Evolutionary conservation across 2,888 invertebrate genomes (phyloP), one percentile per base, ranked within the genome.

Genomic region (Luperina testacea): DNA sequence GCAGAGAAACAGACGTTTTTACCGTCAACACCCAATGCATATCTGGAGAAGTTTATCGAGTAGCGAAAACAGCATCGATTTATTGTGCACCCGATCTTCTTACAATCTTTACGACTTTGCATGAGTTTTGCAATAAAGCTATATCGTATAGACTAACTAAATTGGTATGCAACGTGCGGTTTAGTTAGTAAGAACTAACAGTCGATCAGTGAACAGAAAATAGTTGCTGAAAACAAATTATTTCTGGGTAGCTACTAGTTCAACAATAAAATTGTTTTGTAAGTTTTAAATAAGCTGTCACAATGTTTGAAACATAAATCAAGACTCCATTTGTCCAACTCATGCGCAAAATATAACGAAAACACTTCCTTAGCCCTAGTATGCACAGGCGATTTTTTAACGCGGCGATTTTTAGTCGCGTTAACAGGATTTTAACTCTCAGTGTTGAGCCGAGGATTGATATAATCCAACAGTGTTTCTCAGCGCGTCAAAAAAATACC

Each of bases 71-170:
- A 69, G 78, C 74, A 85, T 84, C 78, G 82, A 90, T 89, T 89
- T 89, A 90, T 87, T 74, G 79, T 86, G 64, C 83, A 81, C 82
- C 83, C 82, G 81, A 88, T 89, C 86, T 89, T 88, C 89, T 89
- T 88, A 88, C 90, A 81, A 89, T 92, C 90, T 95, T 94, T 94
- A 95, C 88, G 95, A 94, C 92, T 94, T 94, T 94, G 94, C 95
- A 94, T 90, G 90, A 83, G 81, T 88, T 84, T 89, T 88, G 90
- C 90, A 86, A 90, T 92, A 90, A 91, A 88, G 89, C 88, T 84
- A 86, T 89, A 57, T 9, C 53, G 24, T 24, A 24, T 57, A 89
- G 82, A 76, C 82, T 81, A 79, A 88, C 84, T 88, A 88, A 87
- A 91, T 90, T 90, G 67, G 80, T 77, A 81, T 79, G 69, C 75